These are phyloP conservation scores for Onychomys arenicola DNA, from an alignment of 2,797 vertebrate species.

Conservation along the genomic window DNA sequence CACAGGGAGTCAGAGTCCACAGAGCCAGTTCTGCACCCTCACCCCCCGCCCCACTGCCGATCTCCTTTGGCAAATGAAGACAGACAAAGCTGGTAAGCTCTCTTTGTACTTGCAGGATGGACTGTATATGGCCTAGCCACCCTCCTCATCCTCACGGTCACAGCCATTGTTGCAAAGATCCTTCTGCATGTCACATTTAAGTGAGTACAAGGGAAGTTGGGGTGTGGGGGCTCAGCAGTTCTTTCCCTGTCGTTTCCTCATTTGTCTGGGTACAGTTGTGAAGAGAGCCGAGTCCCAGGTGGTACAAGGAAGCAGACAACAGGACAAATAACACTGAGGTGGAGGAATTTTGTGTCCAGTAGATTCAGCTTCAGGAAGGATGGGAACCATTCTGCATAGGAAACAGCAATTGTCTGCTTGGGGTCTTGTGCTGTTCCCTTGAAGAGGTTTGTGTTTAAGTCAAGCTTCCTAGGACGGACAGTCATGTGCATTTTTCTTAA, in stretches of 20 bases:
- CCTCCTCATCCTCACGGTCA: conserved; percentile 94
- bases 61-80: neutral
- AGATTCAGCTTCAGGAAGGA: conserved; percentile 41
- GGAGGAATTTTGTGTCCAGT: neutral
- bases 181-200: conserved; percentile 95
- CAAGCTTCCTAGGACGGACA: conserved; percentile 5
- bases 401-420: conserved; percentile 32
- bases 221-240: neutral
- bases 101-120: conserved; percentile 91
- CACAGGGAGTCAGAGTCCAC: neutral
- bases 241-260: neutral
- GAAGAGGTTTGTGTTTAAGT: neutral
- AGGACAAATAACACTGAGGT: conserved; percentile 10
- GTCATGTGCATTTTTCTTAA: neutral
- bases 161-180: conserved; percentile 95
- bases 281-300: neutral
- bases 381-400: neutral
- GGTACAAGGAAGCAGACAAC: neutral
- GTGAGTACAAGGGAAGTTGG: conserved; percentile 88
- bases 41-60: neutral
- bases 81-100: neutral
- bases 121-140: conserved; percentile 96
- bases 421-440: neutral
- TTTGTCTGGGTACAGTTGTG: neutral
- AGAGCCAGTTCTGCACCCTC: neutral